These are phyloP conservation scores for Oscheius sp. DNA, from an alignment of 2,888 invertebrate genomes.

Conservation along the genomic window DNA sequence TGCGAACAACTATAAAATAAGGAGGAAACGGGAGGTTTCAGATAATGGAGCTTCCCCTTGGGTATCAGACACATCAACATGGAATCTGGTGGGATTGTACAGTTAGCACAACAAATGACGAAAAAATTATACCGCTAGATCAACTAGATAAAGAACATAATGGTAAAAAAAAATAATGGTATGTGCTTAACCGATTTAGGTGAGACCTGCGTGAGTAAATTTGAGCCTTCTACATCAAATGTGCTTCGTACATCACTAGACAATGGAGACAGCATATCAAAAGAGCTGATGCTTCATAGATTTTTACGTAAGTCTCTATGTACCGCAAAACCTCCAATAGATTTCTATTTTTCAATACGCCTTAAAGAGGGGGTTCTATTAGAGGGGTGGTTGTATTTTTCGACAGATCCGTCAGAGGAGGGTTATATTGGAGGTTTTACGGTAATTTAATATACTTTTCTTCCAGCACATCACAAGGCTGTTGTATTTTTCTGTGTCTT, in stretches of 20 bases:
- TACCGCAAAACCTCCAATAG: no score
- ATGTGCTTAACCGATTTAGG: slow-evolving; percentile 18
- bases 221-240: slow-evolving; percentile 45
- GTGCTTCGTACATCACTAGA: slow-evolving; percentile 45
- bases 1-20: no score
- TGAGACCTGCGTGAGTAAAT: slow-evolving; percentile 49
- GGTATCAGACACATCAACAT: slow-evolving; percentile 50
- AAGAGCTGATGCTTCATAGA: slow-evolving; percentile 48
- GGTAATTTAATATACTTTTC: no score
- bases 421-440: no score
- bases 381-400: no score
- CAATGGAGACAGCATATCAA: slow-evolving; percentile 38
- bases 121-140: slow-evolving; percentile 45
- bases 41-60: slow-evolving; percentile 47
- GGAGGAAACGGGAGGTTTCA: neutral
- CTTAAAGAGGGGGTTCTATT: no score
- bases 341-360: no score
- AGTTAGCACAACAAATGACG: slow-evolving; percentile 43
- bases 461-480: slow-evolving; percentile 60
- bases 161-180: slow-evolving; percentile 20
- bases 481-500: slow-evolving; percentile 59
- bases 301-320: slow-evolving; percentile 53
- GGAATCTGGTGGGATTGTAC: slow-evolving; percentile 60
- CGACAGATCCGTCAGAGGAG: no score
- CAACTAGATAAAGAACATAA: slow-evolving; percentile 25